Percentiles rank a stretch among this genome's conserved stretches.
phyloP scores from a whole-genome alignment of 2,888 invertebrate species.

The Cerastis leucographa region DNA sequence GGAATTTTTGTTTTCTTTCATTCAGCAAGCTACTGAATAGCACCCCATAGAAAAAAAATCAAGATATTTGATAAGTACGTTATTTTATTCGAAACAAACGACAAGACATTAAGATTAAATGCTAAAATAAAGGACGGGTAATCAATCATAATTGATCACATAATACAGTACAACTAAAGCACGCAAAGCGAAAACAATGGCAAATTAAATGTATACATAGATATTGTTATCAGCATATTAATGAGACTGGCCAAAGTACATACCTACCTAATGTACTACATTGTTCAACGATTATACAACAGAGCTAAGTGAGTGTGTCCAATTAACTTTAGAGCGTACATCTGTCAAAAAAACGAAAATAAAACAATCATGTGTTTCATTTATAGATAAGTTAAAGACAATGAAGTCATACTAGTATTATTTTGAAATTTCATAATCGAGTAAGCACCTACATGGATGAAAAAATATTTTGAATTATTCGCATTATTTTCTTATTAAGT shows the following conservation, averaged over 20 bases:
- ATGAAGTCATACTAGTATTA: neutral
- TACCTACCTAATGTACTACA: conserved; percentile 3
- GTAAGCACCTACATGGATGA: neutral
- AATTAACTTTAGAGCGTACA: conserved; percentile 6
- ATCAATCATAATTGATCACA: conserved; percentile 35
- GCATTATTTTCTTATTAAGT: neutral
- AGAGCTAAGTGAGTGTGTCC: conserved; percentile 1
- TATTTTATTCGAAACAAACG: conserved; percentile 39
- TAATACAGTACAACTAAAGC: conserved; percentile 10
- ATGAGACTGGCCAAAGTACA: conserved; percentile 28
- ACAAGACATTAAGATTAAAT: conserved; percentile 26
- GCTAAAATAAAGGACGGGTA: conserved; percentile 42
- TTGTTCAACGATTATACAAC: conserved; percentile 8
- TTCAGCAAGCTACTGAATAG: neutral
- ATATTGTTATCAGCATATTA: conserved; percentile 12
- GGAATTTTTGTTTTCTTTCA: conserved; percentile 14
- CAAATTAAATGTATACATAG: conserved; percentile 7
- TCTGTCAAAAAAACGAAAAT: neutral
- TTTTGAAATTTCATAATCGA: neutral
- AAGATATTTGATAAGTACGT: neutral
- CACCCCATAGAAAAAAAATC: neutral
- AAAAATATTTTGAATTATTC: neutral
- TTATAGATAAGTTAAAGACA: neutral
- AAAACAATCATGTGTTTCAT: neutral
- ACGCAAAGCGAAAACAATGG: conserved; percentile 23